phyloP scores from a whole-genome alignment of 2,888 invertebrate genomes.

The Disparrhopalites patrizii region DNA sequence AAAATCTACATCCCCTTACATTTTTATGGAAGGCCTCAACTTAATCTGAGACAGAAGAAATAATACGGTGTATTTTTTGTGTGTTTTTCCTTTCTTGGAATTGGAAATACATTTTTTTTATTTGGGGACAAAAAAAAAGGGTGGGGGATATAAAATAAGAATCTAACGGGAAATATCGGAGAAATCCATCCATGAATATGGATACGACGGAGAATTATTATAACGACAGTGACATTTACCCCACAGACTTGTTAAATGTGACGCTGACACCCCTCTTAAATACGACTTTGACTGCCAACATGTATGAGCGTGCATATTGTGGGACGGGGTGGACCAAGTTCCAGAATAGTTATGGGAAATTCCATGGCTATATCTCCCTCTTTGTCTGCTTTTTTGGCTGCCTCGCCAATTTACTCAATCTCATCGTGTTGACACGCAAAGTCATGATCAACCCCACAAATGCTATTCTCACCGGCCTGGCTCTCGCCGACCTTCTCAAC shows the following conservation, averaged over 20 bases:
- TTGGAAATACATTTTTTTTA: background rate
- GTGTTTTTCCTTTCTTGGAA: background rate
- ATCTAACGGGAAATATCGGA: background rate
- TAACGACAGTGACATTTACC: background rate
- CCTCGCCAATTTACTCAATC: slow-evolving; percentile 85
- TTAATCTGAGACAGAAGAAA: no score
- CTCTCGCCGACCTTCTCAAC: slow-evolving; percentile 87
- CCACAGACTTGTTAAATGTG: background rate
- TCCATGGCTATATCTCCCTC: slow-evolving; percentile 81
- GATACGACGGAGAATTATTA: slow-evolving; percentile 15
- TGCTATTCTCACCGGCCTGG: slow-evolving; percentile 70
- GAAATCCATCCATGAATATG: background rate
- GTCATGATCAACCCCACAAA: slow-evolving; percentile 92
- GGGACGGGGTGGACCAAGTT: slow-evolving; percentile 58
- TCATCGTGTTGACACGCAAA: slow-evolving; percentile 79
- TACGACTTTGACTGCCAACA: background rate
- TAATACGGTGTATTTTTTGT: background rate
- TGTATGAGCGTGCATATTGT: slow-evolving; percentile 6
- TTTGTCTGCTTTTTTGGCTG: slow-evolving; percentile 86
- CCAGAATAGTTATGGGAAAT: slow-evolving; percentile 62
- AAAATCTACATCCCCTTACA: background rate
- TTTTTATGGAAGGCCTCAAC: background rate
- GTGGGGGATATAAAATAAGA: background rate
- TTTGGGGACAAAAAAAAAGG: background rate
- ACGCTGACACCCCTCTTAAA: no score